These are phyloP conservation scores for Thera britannica DNA, from an alignment of 2,888 invertebrate species.

Conservation along the genomic window DNA sequence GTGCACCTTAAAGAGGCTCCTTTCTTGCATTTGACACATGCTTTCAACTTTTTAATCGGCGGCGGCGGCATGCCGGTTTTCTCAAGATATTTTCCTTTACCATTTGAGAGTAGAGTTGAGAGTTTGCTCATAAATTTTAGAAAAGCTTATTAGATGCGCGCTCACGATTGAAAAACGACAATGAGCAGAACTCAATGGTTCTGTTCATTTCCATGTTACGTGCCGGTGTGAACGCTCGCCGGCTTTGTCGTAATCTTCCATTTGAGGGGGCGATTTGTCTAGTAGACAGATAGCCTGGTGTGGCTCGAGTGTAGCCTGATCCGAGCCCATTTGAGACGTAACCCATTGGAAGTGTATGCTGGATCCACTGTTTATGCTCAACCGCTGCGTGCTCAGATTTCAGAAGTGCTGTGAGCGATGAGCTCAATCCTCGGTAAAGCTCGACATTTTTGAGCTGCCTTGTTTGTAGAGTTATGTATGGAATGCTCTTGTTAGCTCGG, in stretches of 20 bases:
- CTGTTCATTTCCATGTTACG: constrained; percentile 29
- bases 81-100: too few relatives aligned
- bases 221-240: constrained; percentile 41
- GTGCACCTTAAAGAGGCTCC: too few relatives aligned
- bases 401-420: constrained; percentile 22
- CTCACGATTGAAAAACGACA: constrained; percentile 23
- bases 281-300: constrained; percentile 67
- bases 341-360: constrained; percentile 41
- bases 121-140: too few relatives aligned
- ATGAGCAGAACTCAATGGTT: constrained; percentile 4
- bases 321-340: constrained; percentile 45
- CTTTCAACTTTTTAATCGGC: too few relatives aligned
- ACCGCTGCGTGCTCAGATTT: constrained; percentile 39
- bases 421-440: background rate
- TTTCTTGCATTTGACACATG: too few relatives aligned
- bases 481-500: background rate
- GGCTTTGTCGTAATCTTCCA: constrained; percentile 72
- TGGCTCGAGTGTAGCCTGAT: constrained; percentile 48
- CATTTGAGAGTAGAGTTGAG: too few relatives aligned
- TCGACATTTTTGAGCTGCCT: constrained; percentile 9
- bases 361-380: constrained; percentile 34
- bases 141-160: background rate
- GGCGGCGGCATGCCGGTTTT: too few relatives aligned
- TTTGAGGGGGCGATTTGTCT: constrained; percentile 79
- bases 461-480: background rate